Base-by-base conservation (phyloP, 2,888 invertebrate species). In the Rutpela maculata region DNA sequence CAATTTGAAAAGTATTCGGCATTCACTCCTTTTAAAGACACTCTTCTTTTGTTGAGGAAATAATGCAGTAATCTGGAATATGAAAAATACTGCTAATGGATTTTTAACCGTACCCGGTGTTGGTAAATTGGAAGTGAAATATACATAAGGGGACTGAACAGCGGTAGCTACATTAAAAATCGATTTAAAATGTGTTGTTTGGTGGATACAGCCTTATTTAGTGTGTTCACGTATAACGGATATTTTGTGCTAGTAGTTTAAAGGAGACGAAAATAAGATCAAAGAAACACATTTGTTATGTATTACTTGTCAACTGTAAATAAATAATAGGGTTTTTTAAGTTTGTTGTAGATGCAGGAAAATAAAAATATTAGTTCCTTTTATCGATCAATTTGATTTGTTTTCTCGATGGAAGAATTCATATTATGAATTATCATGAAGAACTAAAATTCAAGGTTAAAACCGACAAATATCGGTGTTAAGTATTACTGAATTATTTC, bases 101-200 rank as follows among this genome's bases (percentile, higher is more conserved):
- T 50, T 50, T 50, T 50, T 50, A n/a, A 50, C 43, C 43, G n/a
- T n/a, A n/a, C n/a, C n/a, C 15, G n/a, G 50, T n/a, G n/a, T n/a
- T 50, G 50, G 50, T 50, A 50, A 50, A 50, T n/a, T 50, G 50
- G n/a, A 50, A 50, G 50, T 50, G 50, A 50, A 43, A 43, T 50
- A 50, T 50, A 50, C 50, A 50, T 50, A 50, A 50, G 50, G 50
- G 5, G 15, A 50, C 50, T 50, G 50, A 50, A n/a, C n/a, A 50
- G n/a, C 50, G 50, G 17, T n/a, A 17, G 50, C 50, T 50, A 50
- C 50, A 50, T 50, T 50, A 50, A 50, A 50, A 50, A 50, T 50
- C 50, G 50, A 50, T 50, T 50, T 50, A 50, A 50, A 50, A 50
- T 6, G 50, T n/a, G n/a, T n/a, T 50, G 50, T 50, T n/a, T 7